These are phyloP conservation scores for Triops cancriformis DNA, from an alignment of 1,140 invertebrate species.

Conservation along the genomic window DNA sequence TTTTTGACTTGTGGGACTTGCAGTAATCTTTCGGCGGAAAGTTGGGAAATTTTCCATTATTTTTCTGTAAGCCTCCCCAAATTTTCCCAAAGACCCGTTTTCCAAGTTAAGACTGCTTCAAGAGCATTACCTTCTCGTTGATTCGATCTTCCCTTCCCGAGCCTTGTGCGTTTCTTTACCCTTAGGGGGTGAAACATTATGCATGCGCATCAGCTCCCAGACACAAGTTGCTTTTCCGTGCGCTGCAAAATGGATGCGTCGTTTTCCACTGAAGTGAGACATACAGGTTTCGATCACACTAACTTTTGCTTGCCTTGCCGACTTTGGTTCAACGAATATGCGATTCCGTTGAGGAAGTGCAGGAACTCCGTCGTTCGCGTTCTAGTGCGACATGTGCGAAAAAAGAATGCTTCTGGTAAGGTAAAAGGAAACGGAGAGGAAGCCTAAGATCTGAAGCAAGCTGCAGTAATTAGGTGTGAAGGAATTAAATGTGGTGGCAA, in stretches of 20 bases:
- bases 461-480: slow-evolving; percentile 1
- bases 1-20: too few relatives aligned
- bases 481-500: slow-evolving; percentile 1
- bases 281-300: background rate
- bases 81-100: background rate
- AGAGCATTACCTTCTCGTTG: background rate
- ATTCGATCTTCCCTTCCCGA: background rate
- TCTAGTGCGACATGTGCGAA: too few relatives aligned
- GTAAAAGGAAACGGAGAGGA: too few relatives aligned
- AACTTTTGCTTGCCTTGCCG: background rate
- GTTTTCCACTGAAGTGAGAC: background rate
- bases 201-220: background rate
- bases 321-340: background rate
- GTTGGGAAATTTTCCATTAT: background rate
- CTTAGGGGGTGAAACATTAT: background rate
- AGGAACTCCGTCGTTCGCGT: too few relatives aligned
- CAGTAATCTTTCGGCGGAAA: too few relatives aligned
- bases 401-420: too few relatives aligned
- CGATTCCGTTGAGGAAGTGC: background rate
- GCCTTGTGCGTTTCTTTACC: background rate
- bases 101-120: background rate
- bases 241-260: slow-evolving; percentile 1
- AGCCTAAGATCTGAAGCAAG: background rate
- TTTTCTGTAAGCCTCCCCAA: background rate
- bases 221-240: background rate